Percentiles rank a stretch among this genome's conserved stretches.
Conservation (phyloP, 2,888 invertebrate species). For the Pilophorus perplexus region DNA sequence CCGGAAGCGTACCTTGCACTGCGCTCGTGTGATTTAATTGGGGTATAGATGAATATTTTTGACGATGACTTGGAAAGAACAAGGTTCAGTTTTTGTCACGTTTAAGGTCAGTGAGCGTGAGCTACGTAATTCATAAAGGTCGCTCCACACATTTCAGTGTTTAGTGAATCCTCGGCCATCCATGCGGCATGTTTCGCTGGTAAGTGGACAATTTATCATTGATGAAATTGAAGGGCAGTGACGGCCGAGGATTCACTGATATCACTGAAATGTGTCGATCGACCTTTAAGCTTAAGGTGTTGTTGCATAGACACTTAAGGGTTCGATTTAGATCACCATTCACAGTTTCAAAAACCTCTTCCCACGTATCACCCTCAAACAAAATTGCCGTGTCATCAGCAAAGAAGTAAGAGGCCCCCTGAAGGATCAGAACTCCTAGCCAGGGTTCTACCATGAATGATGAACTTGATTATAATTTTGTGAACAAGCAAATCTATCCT, state of each 20-base stretch:
- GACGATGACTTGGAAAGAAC: no score
- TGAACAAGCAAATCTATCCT: no score
- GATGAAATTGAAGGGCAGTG: no score
- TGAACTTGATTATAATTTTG: no score
- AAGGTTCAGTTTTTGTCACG: background rate
- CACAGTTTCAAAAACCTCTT: constrained; percentile 1
- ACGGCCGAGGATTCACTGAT: no score
- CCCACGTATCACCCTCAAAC: constrained; percentile 12
- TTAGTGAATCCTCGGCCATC: no score
- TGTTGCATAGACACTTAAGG: constrained; percentile 13
- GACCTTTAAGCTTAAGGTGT: constrained; percentile 11
- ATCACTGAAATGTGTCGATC: no score
- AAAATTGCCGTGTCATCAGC: background rate
- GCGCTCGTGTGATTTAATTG: background rate
- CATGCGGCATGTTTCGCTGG: no score
- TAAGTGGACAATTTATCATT: no score
- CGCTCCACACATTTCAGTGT: no score
- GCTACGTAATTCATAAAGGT: no score
- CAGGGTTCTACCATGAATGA: background rate
- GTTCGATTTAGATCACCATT: constrained; percentile 6
- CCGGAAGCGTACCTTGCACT: background rate
- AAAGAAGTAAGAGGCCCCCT: background rate
- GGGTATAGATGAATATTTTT: background rate
- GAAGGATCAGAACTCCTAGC: background rate
- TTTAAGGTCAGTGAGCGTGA: no score